Percentiles rank a stretch among this genome's conserved stretches.
phyloP scores from a whole-genome alignment of 2,797 vertebrate species.

The Lacerta bilineata region DNA sequence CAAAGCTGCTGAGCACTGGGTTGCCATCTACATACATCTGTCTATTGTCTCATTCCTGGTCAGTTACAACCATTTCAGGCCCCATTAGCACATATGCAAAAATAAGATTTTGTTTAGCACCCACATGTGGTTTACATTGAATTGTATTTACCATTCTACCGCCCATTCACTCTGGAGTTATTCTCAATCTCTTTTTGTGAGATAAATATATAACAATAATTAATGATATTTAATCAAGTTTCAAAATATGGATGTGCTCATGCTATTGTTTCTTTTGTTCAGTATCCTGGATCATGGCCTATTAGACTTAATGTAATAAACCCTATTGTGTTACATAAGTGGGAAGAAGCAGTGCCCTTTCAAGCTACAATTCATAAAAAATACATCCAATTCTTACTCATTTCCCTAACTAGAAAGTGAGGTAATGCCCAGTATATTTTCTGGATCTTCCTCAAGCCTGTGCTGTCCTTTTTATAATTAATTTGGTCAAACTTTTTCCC shows the following conservation, averaged over 20 bases:
- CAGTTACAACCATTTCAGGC: no score
- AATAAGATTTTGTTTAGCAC: no score
- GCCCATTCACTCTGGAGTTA: no score
- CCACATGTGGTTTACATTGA: no score
- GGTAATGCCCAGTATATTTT: not conserved
- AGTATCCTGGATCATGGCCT: not conserved
- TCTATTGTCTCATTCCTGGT: no score
- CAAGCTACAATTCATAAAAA: not conserved
- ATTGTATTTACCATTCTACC: no score
- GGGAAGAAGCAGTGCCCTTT: not conserved
- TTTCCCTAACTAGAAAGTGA: conserved; percentile 46
- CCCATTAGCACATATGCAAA: no score
- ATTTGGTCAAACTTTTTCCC: not conserved
- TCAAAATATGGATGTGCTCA: not conserved
- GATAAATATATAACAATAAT: no score
- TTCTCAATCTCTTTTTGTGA: no score
- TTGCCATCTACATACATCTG: no score
- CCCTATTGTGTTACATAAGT: not conserved
- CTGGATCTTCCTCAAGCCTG: conserved; percentile 27
- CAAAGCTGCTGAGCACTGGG: no score
- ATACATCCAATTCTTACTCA: not conserved
- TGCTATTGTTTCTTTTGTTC: not conserved
- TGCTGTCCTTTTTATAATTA: conserved; percentile 9
- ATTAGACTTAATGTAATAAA: conserved; percentile 12
- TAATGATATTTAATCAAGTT: no score